phyloP scores from a whole-genome alignment of 2,797 vertebrate genomes.

The Kryptopterus vitreolus region DNA sequence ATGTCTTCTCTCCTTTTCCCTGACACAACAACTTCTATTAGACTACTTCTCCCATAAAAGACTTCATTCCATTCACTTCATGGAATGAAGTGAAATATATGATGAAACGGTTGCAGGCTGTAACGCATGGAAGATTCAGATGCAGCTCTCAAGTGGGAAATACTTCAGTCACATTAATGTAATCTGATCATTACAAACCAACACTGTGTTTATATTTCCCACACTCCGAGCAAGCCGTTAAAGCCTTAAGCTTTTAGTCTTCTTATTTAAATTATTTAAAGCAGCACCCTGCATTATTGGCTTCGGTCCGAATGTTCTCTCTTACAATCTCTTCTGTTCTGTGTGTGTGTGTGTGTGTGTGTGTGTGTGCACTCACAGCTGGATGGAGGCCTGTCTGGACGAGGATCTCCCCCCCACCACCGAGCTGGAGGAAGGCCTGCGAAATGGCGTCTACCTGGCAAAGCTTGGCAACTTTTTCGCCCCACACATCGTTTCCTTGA shows the following conservation, averaged over 20 bases:
- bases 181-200: slow-evolving; percentile 13
- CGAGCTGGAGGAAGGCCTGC: slow-evolving; percentile 92
- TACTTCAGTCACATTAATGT: neutral
- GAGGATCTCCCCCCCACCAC: slow-evolving; percentile 95
- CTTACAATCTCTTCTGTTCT: neutral
- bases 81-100: no score
- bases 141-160: neutral
- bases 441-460: slow-evolving; percentile 95
- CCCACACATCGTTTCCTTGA: slow-evolving; percentile 89
- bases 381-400: slow-evolving; percentile 97
- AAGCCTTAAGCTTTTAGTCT: slow-evolving; percentile 8
- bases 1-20: no score
- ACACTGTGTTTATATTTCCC: slow-evolving; percentile 2
- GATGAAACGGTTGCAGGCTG: neutral
- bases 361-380: slow-evolving; percentile 69
- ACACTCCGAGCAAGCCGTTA: slow-evolving; percentile 5
- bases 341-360: neutral
- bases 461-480: slow-evolving; percentile 98
- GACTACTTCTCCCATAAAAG: no score
- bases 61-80: neutral
- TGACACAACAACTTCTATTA: no score
- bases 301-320: neutral
- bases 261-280: slow-evolving; percentile 19
- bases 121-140: neutral
- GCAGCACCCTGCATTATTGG: neutral